These are phyloP conservation scores for Trichopoda pennipes DNA, from an alignment of 2,888 invertebrate genomes.

Conservation along the genomic window DNA sequence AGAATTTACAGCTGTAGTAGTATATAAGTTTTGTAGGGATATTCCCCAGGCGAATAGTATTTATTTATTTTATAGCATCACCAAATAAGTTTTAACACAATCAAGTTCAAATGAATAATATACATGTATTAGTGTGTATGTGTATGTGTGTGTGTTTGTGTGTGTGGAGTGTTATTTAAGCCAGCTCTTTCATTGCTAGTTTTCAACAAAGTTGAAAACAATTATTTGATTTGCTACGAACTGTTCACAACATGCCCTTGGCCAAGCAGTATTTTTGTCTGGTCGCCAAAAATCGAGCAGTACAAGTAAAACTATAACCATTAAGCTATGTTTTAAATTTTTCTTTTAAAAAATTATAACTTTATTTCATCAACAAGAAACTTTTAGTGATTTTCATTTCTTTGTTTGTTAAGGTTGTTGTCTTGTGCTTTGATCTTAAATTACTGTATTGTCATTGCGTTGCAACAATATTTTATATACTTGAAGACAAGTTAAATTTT, in stretches of 20 bases:
- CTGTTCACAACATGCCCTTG: slow-evolving; percentile 54
- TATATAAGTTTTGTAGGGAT: too few species aligned
- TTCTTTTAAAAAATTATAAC: background rate
- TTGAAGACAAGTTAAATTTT: slow-evolving; percentile 23
- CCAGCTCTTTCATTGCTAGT: slow-evolving; percentile 33
- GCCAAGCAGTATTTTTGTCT: slow-evolving; percentile 52
- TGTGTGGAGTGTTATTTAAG: slow-evolving; percentile 7
- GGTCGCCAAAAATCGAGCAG: slow-evolving; percentile 30
- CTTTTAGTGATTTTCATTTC: slow-evolving; percentile 11
- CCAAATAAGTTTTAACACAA: slow-evolving; percentile 13
- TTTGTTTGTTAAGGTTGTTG: slow-evolving; percentile 5
- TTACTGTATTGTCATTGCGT: slow-evolving; percentile 12
- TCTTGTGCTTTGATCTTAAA: slow-evolving; percentile 3
- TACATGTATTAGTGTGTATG: background rate
- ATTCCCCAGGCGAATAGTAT: too few species aligned
- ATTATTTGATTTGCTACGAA: slow-evolving; percentile 54
- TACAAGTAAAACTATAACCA: background rate
- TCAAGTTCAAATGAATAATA: slow-evolving; percentile 34
- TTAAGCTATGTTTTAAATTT: too few species aligned
- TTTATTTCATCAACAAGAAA: slow-evolving; percentile 14
- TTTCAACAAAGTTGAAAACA: slow-evolving; percentile 52
- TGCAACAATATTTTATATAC: background rate
- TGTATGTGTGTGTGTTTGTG: too few species aligned
- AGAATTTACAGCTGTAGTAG: too few species aligned
- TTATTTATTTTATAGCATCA: background rate